These are phyloP conservation scores for Aromia moschata DNA, from an alignment of 2,888 invertebrate species.

Conservation along the genomic window DNA sequence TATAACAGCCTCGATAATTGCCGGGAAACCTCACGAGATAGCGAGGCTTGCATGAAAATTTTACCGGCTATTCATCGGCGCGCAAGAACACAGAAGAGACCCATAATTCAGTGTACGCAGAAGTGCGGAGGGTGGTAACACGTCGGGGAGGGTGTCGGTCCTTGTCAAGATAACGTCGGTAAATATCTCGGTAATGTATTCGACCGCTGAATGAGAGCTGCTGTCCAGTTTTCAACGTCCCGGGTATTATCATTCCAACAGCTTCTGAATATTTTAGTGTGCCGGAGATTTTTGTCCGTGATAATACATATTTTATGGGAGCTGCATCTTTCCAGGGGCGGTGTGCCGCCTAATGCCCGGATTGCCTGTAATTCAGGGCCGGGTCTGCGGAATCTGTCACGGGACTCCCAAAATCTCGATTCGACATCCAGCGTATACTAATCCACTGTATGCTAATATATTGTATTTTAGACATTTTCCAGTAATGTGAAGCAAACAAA, in stretches of 20 bases:
- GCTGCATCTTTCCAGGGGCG: slow-evolving; percentile 54
- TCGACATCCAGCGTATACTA: too few species aligned
- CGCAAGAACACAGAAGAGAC: not conserved
- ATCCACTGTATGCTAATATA: too few species aligned
- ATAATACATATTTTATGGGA: slow-evolving; percentile 63
- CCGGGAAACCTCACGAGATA: too few species aligned
- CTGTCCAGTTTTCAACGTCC: slow-evolving; percentile 44
- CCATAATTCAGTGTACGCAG: slow-evolving; percentile 13
- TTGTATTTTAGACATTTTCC: too few species aligned
- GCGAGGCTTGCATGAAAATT: too few species aligned
- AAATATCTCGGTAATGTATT: slow-evolving; percentile 52
- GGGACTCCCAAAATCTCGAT: too few species aligned
- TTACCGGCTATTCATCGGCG: not conserved
- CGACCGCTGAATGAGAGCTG: slow-evolving; percentile 45
- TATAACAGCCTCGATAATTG: too few species aligned
- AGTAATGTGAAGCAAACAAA: too few species aligned
- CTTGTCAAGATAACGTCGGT: slow-evolving; percentile 45
- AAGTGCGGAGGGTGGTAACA: slow-evolving; percentile 33
- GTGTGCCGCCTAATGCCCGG: not conserved
- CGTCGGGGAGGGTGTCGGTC: slow-evolving; percentile 38
- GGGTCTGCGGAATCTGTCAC: too few species aligned
- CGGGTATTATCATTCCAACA: slow-evolving; percentile 52
- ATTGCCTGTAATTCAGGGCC: not conserved
- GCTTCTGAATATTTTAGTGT: slow-evolving; percentile 60
- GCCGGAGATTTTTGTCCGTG: slow-evolving; percentile 62